phyloP scores from a whole-genome alignment of 2,113 vertebrate genomes.

The Xiphophorus hellerii region DNA sequence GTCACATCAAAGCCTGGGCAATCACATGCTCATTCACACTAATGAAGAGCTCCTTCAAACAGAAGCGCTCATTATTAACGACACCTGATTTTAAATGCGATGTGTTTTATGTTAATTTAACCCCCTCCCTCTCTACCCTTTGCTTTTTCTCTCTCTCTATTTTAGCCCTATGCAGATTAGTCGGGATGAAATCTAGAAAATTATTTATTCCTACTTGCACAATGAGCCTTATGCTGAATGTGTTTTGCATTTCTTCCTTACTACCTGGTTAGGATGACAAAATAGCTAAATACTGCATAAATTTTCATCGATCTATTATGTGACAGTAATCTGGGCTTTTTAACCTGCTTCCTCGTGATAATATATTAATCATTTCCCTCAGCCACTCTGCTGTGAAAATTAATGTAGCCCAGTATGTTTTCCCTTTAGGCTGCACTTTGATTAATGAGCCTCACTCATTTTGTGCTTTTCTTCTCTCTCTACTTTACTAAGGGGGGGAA shows the following conservation, averaged over 20 bases:
- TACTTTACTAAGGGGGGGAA: constrained; percentile 8
- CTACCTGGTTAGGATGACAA: constrained; percentile 20
- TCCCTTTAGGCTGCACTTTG: constrained; percentile 70
- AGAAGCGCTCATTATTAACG: constrained; percentile 76
- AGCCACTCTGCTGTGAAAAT: constrained; percentile 69
- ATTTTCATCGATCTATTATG: constrained; percentile 60
- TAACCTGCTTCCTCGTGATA: constrained; percentile 72
- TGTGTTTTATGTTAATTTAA: constrained; percentile 72
- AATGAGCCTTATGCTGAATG: background rate
- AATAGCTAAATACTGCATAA: constrained; percentile 55
- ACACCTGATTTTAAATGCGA: constrained; percentile 76
- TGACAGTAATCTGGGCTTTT: constrained; percentile 72
- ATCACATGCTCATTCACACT: constrained; percentile 63
- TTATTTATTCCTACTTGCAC: background rate
- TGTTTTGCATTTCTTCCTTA: constrained; percentile 8
- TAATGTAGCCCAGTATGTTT: constrained; percentile 70
- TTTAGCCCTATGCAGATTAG: background rate
- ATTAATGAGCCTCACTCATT: constrained; percentile 70
- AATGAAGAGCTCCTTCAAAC: constrained; percentile 76
- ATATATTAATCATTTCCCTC: constrained; percentile 73
- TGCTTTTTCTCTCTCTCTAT: background rate
- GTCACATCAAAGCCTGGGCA: constrained; percentile 81
- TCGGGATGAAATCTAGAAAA: constrained; percentile 28
- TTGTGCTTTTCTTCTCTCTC: constrained; percentile 7
- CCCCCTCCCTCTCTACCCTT: too few species aligned